These are phyloP conservation scores for Heliangelus exortis DNA, from an alignment of 2,797 vertebrate genomes.

Conservation along the genomic window DNA sequence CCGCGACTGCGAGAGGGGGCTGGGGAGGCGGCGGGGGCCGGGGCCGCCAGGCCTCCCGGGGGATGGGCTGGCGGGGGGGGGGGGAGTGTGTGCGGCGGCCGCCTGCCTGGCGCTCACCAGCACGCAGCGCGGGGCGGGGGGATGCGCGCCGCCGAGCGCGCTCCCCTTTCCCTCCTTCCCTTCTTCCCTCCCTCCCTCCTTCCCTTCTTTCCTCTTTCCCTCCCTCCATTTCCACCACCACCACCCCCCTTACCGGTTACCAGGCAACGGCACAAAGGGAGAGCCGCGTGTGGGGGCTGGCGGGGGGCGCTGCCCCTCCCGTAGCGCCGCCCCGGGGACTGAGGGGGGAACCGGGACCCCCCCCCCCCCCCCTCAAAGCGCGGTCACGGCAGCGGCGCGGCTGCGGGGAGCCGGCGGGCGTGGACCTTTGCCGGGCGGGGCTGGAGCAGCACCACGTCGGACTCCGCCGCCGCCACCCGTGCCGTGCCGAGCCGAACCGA, in stretches of 20 bases:
- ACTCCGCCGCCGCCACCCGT: too few relatives aligned
- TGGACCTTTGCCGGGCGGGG: neutral
- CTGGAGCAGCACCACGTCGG: neutral
- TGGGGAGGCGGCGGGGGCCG: too few relatives aligned
- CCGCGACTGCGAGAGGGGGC: too few relatives aligned
- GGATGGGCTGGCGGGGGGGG: neutral
- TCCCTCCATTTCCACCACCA: neutral
- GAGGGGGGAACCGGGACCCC: neutral
- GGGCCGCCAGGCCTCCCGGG: neutral
- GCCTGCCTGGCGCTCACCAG: constrained; percentile 32
- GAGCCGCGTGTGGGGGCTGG: constrained; percentile 44
- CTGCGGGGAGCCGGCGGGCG: too few relatives aligned
- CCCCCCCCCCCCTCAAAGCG: neutral
- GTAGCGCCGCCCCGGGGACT: neutral
- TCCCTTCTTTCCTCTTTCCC: neutral
- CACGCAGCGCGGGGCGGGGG: neutral
- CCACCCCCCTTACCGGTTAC: constrained; percentile 67
- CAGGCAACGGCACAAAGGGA: constrained; percentile 78
- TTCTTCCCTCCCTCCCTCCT: neutral
- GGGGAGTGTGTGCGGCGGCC: neutral
- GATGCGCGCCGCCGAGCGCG: neutral
- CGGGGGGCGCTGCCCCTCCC: neutral
- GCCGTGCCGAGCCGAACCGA: neutral
- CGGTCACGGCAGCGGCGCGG: neutral
- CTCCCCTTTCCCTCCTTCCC: neutral